Base-by-base conservation (phyloP, 2,888 invertebrate genomes). In the Tetrapedia diversipes region DNA sequence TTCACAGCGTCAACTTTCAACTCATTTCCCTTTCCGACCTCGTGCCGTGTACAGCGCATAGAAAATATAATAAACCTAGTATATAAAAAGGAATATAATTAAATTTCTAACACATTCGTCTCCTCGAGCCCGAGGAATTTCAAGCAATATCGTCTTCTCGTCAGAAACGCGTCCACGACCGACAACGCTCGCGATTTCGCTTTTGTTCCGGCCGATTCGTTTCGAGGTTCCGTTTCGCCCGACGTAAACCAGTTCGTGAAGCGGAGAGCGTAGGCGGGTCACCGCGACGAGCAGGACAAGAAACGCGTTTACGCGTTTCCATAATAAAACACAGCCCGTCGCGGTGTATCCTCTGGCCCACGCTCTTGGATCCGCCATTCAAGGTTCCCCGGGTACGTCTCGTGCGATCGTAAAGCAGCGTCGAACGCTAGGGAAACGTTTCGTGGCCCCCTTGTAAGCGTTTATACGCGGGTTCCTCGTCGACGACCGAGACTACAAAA, bases 171-270 rank as follows among this genome's bases (percentile, higher is more conserved):
- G 19, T 39, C 32, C 61, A 6, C 6, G 16, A 27, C 7, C 43
- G 19, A 19, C 41, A 34, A 43, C 29, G 24, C 22, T 74, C 24
- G 57, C 57, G 51, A 45, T 64, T 64, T 59, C 51, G 51, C 57
- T 56, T 75, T 75, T 66, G 66, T 66, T 74, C 76, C 64, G 37
- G 19, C 66, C 56, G 39, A 34, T 45, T 53, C 54, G 43, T 71
- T 71, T 53, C 56, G 47, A 29, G 61, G 68, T 49, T 43, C 39
- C 56, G 63, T 60, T 56, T 39, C 51, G 34, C 47, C 47, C n/a
- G n/a, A 27, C 51, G 56, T 71, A 75, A 80, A 83, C 65, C 80
- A 80, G 63, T 77, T 57, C 45, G 43, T n/a, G n/a, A n/a, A n/a
- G 29, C 51, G 65, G 29, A n/a, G 16, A 16, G 64, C 53, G 80